Base-by-base conservation (phyloP, 2,888 invertebrate species). In the Pseudococcus viburni region DNA sequence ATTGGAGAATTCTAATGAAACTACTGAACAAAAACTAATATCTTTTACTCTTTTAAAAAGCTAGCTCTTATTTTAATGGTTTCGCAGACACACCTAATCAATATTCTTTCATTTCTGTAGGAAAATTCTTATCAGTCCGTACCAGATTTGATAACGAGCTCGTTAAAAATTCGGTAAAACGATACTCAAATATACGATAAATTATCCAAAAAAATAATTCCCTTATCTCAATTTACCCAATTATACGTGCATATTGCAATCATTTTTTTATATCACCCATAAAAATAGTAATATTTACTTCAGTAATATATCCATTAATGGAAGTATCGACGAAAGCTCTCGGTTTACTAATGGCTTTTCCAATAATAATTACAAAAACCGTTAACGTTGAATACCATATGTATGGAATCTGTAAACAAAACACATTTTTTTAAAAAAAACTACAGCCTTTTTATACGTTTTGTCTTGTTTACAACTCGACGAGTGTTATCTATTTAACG, bases 291-390 rank as follows among this genome's bases (percentile, higher is more conserved):
- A 83, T 42, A 89, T 90, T 90, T 93, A 96, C 96, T 95, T 96
- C 96, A 17, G 96, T 96, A 91, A 96, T 93, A 91, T 96, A 97
- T 91, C 95, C 96, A 91, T 94, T 94, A 84, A 97, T 94, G 89
- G 96, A 95, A 91, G 95, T 95, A 92, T 97, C 96, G 83, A 95
- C 95, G 92, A 95, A 95, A 91, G 95, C 95, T 90, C 64, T 88
- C 42, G 88, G 88, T 48, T 84, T 88, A 48, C 83, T 84, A 59
- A 68, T 84, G 39, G 64, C 84, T 84, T 59, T 84, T 39, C 84
- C 84, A 33, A 33, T 33, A 64, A 88, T 33, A 42, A 84, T 83
- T 55, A 84, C 84, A 26, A 26, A 84, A 39, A 88, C 64, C 26
- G 59, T 51, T 39, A 88, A n/a, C 26, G 64, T 84, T 33, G 85